These are phyloP conservation scores for Drosophila orena DNA, from an alignment of 1,140 invertebrate genomes.

Conservation along the genomic window DNA sequence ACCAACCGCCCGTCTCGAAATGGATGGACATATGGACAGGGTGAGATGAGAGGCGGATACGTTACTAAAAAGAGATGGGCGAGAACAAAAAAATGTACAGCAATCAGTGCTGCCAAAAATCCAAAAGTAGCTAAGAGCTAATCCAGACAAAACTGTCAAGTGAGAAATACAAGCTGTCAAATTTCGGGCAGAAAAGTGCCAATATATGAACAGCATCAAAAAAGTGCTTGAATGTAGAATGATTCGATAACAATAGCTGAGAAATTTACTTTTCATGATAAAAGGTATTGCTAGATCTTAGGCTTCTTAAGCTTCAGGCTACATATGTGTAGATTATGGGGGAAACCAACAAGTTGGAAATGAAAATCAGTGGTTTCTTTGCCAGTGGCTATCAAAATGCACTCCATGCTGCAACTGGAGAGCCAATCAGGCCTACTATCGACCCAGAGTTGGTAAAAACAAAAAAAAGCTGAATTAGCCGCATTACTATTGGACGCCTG, in stretches of 20 bases:
- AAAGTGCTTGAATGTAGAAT: neutral
- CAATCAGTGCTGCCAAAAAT: conserved; percentile 9
- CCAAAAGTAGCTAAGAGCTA: neutral
- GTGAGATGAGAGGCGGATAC: neutral
- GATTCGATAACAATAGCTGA: too few relatives aligned
- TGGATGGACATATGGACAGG: conserved; percentile 30
- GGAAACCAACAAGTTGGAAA: too few relatives aligned
- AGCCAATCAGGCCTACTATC: neutral
- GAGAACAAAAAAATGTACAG: neutral
- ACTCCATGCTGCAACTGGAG: neutral
- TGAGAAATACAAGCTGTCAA: too few relatives aligned
- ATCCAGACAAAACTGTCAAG: neutral
- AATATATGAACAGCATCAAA: neutral
- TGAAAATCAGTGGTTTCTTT: too few relatives aligned
- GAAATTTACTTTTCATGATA: neutral
- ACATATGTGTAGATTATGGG: too few relatives aligned
- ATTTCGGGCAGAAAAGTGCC: too few relatives aligned
- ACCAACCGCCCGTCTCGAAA: conserved; percentile 23
- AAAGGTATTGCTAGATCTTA: neutral
- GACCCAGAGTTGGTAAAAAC: conserved; percentile 7
- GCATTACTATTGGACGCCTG: conserved; percentile 30
- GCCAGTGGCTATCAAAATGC: too few relatives aligned
- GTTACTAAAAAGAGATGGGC: neutral
- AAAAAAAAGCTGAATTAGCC: conserved; percentile 21
- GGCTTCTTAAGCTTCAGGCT: neutral